Conservation (phyloP, 2,888 invertebrate genomes). For the Luperina nickerlii region DNA sequence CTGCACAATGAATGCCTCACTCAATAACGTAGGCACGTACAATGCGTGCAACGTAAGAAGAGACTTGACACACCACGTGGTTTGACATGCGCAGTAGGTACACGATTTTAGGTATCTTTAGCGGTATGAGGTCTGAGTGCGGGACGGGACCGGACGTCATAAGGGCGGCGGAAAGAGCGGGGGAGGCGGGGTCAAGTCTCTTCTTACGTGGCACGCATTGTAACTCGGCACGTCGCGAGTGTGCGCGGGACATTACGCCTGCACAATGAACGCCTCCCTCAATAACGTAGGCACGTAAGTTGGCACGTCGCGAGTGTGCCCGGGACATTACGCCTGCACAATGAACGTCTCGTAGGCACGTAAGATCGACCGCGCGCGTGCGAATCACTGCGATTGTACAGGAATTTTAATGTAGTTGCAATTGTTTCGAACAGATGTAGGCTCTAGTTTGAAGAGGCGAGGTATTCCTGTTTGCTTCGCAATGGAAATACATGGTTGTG, state of each 20-base stretch:
- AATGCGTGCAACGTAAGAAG: too few species aligned
- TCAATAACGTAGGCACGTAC: slow-evolving; percentile 13
- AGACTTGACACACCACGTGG: too few species aligned
- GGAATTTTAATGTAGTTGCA: slow-evolving; percentile 41
- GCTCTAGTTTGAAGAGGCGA: slow-evolving; percentile 1
- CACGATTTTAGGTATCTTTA: too few species aligned
- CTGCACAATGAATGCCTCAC: slow-evolving; percentile 24
- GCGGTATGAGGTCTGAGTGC: too few species aligned
- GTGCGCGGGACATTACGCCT: slow-evolving; percentile 20
- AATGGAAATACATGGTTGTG: background rate
- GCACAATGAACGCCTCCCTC: slow-evolving; percentile 26
- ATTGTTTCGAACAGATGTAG: slow-evolving; percentile 20
- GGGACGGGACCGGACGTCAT: too few species aligned
- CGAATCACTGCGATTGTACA: slow-evolving; percentile 25
- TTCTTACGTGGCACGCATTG: background rate
- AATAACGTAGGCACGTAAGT: slow-evolving; percentile 1
- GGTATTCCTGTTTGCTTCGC: slow-evolving; percentile 25
- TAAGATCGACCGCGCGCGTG: slow-evolving; percentile 4
- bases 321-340: slow-evolving; percentile 21
- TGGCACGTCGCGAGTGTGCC: slow-evolving; percentile 29
- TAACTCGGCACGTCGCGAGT: slow-evolving; percentile 19
- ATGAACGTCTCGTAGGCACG: slow-evolving; percentile 14
- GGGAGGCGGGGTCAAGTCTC: too few species aligned
- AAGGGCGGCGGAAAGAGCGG: too few species aligned
- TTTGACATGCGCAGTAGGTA: too few species aligned